Percentiles rank a stretch among this genome's conserved stretches.
phyloP scores from a whole-genome alignment of 2,888 invertebrate species.

The Rhabditoides inermis region DNA sequence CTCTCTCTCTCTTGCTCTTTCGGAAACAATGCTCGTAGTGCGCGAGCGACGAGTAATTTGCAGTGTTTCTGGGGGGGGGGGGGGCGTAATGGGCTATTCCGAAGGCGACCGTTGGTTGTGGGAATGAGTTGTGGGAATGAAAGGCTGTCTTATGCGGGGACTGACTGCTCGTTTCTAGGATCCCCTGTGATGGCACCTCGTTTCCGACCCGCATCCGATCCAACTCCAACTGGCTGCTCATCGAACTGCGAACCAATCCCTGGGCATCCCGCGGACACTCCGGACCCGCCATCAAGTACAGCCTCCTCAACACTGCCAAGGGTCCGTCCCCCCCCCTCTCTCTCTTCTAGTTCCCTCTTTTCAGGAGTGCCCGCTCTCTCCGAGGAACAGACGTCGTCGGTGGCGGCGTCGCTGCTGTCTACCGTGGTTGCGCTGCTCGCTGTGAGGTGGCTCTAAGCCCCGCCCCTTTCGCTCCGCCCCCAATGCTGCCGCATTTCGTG shows the following conservation, averaged over 20 bases:
- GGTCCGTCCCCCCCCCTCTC: constrained; percentile 3
- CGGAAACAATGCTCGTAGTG: too few species aligned
- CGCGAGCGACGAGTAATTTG: too few species aligned
- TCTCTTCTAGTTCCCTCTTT: constrained; percentile 5
- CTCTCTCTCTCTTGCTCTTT: too few species aligned
- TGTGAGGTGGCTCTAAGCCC: too few species aligned
- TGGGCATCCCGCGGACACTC: constrained; percentile 5
- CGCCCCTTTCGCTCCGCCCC: too few species aligned
- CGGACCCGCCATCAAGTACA: constrained; percentile 17
- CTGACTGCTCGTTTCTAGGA: constrained; percentile 7
- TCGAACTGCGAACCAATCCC: constrained; percentile 14
- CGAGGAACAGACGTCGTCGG: constrained; percentile 15
- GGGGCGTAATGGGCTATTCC: too few species aligned
- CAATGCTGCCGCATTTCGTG: too few species aligned
- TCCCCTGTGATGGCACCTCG: constrained; percentile 14
- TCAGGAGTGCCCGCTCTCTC: constrained; percentile 12
- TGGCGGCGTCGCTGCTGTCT: too few species aligned
- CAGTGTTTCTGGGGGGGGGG: too few species aligned
- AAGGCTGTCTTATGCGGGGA: neutral
- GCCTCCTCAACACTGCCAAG: constrained; percentile 2
- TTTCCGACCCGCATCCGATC: constrained; percentile 11
- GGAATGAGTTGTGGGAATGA: neutral
- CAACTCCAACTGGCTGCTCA: constrained; percentile 16
- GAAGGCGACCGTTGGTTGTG: constrained; percentile 8
- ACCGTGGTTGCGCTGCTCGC: too few species aligned